Conservation (phyloP, 2,888 invertebrate species). For the Actias luna region DNA sequence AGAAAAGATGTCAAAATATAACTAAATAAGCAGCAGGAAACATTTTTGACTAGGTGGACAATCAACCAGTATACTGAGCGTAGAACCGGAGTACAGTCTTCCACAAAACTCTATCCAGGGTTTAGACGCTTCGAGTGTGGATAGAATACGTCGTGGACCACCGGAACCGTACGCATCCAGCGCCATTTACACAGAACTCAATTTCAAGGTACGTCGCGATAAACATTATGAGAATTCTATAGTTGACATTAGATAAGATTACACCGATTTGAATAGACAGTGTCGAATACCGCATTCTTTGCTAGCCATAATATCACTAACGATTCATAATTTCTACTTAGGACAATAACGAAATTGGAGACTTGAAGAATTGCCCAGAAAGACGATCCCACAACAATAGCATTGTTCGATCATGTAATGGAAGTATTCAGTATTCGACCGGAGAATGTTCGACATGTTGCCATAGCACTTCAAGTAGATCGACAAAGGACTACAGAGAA, state of each 20-base stretch:
- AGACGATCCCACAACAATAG: constrained; percentile 78
- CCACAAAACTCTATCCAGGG: constrained; percentile 77
- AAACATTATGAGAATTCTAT: constrained; percentile 55
- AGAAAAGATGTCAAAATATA: no score
- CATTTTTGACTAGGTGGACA: constrained; percentile 59
- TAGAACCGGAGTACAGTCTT: constrained; percentile 75
- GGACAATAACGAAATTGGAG: constrained; percentile 75
- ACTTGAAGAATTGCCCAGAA: constrained; percentile 71
- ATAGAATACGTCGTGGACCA: constrained; percentile 68
- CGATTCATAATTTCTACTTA: constrained; percentile 56
- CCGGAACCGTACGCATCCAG: constrained; percentile 77
- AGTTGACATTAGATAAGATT: constrained; percentile 63
- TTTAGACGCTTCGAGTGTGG: constrained; percentile 69
- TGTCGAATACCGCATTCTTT: constrained; percentile 36
- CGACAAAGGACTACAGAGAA: constrained; percentile 75
- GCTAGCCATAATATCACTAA: constrained; percentile 35
- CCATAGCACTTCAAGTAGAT: constrained; percentile 76
- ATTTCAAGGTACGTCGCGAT: constrained; percentile 75
- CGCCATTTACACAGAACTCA: constrained; percentile 80
- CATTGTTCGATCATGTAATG: constrained; percentile 77
- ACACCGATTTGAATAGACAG: constrained; percentile 57
- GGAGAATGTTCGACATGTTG: constrained; percentile 78
- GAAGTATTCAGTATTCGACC: constrained; percentile 75
- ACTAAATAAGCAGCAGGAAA: not conserved
- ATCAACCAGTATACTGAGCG: constrained; percentile 70